Evolutionary conservation across 2,113 vertebrate genomes (phyloP), one percentile per base, ranked within the genome.

Genomic region (Pleuronectes platessa): DNA sequence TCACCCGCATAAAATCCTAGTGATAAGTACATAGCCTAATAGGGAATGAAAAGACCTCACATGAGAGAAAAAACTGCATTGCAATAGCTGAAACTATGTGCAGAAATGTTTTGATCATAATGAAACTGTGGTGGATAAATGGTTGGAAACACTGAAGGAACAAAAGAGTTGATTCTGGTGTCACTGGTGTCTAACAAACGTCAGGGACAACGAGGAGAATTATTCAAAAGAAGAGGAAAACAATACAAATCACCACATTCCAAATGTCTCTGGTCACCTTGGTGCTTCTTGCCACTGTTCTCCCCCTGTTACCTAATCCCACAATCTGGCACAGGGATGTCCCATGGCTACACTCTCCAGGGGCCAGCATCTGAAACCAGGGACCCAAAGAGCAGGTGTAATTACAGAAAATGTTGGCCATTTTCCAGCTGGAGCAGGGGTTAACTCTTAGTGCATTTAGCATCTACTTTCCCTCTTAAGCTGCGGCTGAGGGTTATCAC

Each of bases 361-460:
- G 58, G 78, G 61, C 80, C 78, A 76, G 40, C 71, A 85, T 78
- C 65, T 66, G 76, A 89, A 68, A 75, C 75, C 77, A 24, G 69
- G 74, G 83, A 79, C 76, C 79, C 81, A 45, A 40, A 76, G 87
- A 81, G 79, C 84, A 84, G 89, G 55, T 90, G 84, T 79, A 89
- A 86, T 88, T 88, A 88, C 88, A 86, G 87, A 67, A 66, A 74
- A 67, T 21, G 66, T 61, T 86, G 83, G 71, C 88, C 62, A 64
- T 59, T 81, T 78, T 26, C 78, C 85, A 83, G 66, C 63, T 1
- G 54, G 67, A 69, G 59, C 23, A 67, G 21, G 65, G 62, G 83
- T 81, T 85, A 86, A 87, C 58, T 77, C 61, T 76, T 15, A n/a
- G 70, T 51, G 11, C 45, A 63, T 65, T 76, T 62, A 79, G 64